phyloP scores from a whole-genome alignment of 2,797 vertebrate species.

The Rhyacichthys aspro region DNA sequence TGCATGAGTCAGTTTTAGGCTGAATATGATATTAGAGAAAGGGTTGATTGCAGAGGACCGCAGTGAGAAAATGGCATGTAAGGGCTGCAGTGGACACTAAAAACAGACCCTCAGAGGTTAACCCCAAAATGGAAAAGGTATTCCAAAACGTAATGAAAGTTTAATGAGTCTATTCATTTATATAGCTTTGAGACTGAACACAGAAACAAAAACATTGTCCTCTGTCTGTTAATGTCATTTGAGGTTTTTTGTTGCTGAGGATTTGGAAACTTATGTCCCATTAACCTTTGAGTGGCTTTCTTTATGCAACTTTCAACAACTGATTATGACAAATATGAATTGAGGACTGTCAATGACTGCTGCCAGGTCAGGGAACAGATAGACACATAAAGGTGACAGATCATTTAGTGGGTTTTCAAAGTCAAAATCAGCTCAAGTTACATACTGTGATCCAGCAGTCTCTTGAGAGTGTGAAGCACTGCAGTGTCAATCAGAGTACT shows the following conservation, averaged over 20 bases:
- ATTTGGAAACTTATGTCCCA: background rate
- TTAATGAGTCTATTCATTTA: constrained; percentile 42
- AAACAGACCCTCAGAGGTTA: no score
- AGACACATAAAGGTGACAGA: no score
- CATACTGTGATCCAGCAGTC: no score
- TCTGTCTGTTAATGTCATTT: background rate
- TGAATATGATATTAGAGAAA: constrained; percentile 25
- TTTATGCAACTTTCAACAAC: no score
- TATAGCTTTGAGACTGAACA: constrained; percentile 13
- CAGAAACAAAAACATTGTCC: background rate
- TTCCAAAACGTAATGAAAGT: constrained; percentile 34
- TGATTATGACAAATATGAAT: no score
- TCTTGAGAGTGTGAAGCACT: no score
- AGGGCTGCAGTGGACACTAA: constrained; percentile 1
- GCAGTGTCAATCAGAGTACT: no score
- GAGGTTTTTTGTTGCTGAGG: constrained; percentile 8
- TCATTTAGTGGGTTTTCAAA: no score
- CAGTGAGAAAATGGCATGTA: constrained; percentile 34
- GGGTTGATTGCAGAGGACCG: constrained; percentile 36
- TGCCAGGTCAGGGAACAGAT: no score
- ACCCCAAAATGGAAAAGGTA: constrained; percentile 42
- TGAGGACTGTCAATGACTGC: no score
- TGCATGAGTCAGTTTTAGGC: background rate
- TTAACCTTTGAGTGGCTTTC: no score
- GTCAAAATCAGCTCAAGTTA: no score